phyloP scores from a whole-genome alignment of 2,888 invertebrate genomes.

The Pherbina coryleti region DNA sequence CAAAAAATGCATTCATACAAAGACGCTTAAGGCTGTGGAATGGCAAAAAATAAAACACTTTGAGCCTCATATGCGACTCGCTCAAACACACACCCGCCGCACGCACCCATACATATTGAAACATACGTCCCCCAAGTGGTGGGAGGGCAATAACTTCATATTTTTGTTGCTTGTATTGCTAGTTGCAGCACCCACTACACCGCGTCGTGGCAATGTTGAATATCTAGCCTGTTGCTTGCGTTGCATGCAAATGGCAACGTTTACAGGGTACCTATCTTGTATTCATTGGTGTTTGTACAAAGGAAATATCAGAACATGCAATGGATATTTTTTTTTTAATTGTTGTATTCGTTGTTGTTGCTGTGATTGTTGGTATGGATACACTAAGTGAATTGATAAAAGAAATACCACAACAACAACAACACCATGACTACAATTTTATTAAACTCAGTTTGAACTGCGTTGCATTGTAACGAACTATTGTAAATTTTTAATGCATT shows the following conservation, averaged over 20 bases:
- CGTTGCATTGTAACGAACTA: too few relatives aligned
- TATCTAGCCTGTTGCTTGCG: conserved; percentile 6
- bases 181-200: conserved; percentile 21
- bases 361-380: too few relatives aligned
- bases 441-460: too few relatives aligned
- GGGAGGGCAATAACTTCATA: conserved; percentile 9
- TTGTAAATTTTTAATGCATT: too few relatives aligned
- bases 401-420: not conserved
- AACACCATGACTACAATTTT: not conserved
- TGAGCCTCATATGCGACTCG: not conserved
- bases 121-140: not conserved
- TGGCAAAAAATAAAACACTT: conserved; percentile 17
- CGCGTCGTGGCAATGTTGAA: conserved; percentile 33
- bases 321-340: not conserved
- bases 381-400: not conserved
- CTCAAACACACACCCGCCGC: not conserved
- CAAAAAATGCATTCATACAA: conserved; percentile 23
- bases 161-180: not conserved
- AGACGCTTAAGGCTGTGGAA: conserved; percentile 26
- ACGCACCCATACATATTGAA: not conserved
- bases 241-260: conserved; percentile 20
- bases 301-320: conserved; percentile 6
- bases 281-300: not conserved
- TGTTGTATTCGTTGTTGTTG: not conserved
- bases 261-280: conserved; percentile 15